Base-by-base conservation (phyloP, 2,113 vertebrate genomes). In the Nibea albiflora region DNA sequence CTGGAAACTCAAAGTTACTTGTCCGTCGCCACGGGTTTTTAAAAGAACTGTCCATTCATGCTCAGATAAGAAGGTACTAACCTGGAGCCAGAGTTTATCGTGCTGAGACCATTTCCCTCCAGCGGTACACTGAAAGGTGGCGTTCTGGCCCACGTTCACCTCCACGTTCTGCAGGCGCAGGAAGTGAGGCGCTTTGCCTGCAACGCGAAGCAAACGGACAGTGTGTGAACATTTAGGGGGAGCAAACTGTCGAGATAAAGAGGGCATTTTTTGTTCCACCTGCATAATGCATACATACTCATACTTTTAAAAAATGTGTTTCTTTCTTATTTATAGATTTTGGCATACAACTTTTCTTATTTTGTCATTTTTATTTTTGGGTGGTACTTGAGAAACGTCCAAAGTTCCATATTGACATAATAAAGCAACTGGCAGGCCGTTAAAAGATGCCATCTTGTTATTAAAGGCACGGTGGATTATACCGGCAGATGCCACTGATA, bases 111-210 rank as follows among this genome's bases (percentile, higher is more conserved):
- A 99, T 88, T 99, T 99, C 0, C 98, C 98, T 0, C 98, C 98
- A 2, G 98, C 98, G 0, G 97, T 98, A 81, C 98, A 99, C 92
- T 99, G 98, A 84, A 99, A 99, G 0, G 97, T 97, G 0, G 98
- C 98, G 0, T 99, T 99, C 95, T 99, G 98, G 5, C 97, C 98
- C 90, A 99, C 98, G 0, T 99, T 99, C 47, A 99, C 98, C 94
- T 99, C 98, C 74, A 98, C 97, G 0, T 98, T 99, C 94, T 99
- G 98, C 69, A 99, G 96, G 2, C 98, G 95, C 28, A 99, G 93
- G 90, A 99, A 99, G 92, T 99, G 98, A n/a, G 98, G 98, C 0
- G 98, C 97, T 93, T 99, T 98, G 91, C 98, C 98, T 99, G 93
- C 12, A 64, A 93, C 80, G 86, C 7, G 62, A 2, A 56, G 6